Evolutionary conservation across 2,797 vertebrate species (phyloP), one percentile per base, ranked within the genome.

Genomic region (Lithobates pipiens): DNA sequence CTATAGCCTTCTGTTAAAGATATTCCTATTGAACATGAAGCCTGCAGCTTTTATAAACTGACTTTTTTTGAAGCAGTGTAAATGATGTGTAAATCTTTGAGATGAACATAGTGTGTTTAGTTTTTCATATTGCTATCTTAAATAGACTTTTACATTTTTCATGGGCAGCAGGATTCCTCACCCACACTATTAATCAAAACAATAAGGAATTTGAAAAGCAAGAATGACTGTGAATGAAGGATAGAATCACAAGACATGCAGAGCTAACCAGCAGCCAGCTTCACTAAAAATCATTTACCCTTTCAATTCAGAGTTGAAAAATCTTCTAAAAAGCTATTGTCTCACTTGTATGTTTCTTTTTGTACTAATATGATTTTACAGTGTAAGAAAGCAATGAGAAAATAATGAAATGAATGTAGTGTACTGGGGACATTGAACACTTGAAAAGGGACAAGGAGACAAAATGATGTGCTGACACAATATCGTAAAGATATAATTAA

Each of bases 141-240:
- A 86, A 83, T 42, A 74, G 80, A 23, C 65, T 86, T 69, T 74
- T 79, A 39, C n/a, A 57, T 73, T 82, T 86, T 86, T 65, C 42
- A 69, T 79, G 25, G 69, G 9, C 69, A 86, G 80, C 75, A 54
- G 39, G 80, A 83, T 83, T 83, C 77, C 71, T 86, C 42, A 86
- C 80, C 75, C 80, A 83, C 54, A 75, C 75, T 13, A 83, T 86
- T 86, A 86, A 74, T 86, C 75, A 74, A 83, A 79, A 83, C 44
- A 86, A 75, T 72, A 79, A 10, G 42, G 29, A 77, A 74, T 32
- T 44, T 78, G 54, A 36, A 86, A 86, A 76, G 54, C 25, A 72
- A 50, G 44, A 63, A 34, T 23, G 65, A 42, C 73, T 83, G 70
- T 78, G 74, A 73, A 82, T 67, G 25, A 77, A 79, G 27, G 18